Evolutionary conservation across 2,888 invertebrate genomes (phyloP).

Genomic region (Chloroclystis v-ata): DNA sequence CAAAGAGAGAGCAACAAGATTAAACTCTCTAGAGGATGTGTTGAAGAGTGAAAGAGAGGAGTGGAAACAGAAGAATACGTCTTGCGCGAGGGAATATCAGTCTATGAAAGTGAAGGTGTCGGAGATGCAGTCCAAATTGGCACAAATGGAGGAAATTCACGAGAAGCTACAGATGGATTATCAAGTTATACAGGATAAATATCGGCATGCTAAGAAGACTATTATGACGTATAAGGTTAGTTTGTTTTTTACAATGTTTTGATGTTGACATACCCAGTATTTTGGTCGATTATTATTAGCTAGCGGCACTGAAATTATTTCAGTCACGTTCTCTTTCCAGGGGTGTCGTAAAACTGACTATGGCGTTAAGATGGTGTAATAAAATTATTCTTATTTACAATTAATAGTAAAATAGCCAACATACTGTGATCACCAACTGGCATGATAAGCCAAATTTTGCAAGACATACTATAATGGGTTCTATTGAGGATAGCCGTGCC

Average conservation of each 20-base stretch:
- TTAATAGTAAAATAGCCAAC: too few species aligned
- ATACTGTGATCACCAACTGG: too few species aligned
- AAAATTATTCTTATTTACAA: too few species aligned
- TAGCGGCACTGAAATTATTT: too few species aligned
- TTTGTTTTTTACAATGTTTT: neutral
- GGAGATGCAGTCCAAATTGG: constrained; percentile 63
- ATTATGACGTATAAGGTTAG: constrained; percentile 80
- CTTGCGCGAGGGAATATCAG: constrained; percentile 53
- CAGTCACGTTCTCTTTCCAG: too few species aligned
- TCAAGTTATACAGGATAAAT: constrained; percentile 76
- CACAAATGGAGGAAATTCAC: constrained; percentile 59
- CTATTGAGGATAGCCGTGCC: too few species aligned
- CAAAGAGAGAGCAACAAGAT: constrained; percentile 53
- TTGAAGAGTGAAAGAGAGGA: constrained; percentile 63
- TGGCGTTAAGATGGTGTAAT: too few species aligned
- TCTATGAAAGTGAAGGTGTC: constrained; percentile 61
- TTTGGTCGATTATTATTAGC: too few species aligned
- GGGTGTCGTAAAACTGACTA: too few species aligned
- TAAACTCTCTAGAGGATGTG: constrained; percentile 57
- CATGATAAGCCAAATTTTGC: too few species aligned
- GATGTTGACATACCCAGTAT: neutral
- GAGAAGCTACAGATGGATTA: constrained; percentile 61
- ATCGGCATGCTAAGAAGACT: constrained; percentile 80
- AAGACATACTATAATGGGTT: too few species aligned
- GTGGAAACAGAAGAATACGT: constrained; percentile 49